A percentile compares a stretch with the other conserved stretches of the same genome.
phyloP scores from a whole-genome alignment of 2,888 invertebrate species.

The Furcula furcula region DNA sequence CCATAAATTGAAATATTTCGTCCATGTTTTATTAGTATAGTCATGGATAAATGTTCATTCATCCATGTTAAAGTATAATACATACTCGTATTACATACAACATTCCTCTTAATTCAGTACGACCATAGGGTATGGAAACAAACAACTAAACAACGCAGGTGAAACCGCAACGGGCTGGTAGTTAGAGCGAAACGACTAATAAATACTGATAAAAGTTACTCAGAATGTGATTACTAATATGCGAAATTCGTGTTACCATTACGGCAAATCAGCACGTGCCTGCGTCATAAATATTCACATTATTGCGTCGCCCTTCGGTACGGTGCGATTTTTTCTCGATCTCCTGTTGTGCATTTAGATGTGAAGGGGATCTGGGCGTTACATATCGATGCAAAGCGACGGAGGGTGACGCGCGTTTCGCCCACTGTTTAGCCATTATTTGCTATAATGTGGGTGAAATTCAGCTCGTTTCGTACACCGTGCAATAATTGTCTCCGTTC shows the following conservation, averaged over 20 bases:
- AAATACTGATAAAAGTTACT: conserved; percentile 23
- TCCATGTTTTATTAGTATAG: no score
- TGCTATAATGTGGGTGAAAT: conserved; percentile 79
- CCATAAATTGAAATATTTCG: no score
- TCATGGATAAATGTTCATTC: no score
- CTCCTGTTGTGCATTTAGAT: conserved; percentile 76
- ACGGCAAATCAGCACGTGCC: conserved; percentile 74
- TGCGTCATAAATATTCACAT: conserved; percentile 76
- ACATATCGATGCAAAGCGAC: conserved; percentile 64
- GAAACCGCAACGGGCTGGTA: no score
- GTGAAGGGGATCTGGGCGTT: conserved; percentile 72
- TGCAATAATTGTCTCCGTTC: conserved; percentile 71
- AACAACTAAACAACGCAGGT: no score
- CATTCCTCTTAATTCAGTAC: no score
- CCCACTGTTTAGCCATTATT: conserved; percentile 78
- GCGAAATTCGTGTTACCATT: conserved; percentile 72
- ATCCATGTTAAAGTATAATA: no score
- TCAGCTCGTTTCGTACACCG: conserved; percentile 69
- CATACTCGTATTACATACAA: no score
- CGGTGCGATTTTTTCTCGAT: conserved; percentile 59
- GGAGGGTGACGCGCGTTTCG: conserved; percentile 62
- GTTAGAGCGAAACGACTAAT: background rate
- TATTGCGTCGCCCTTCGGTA: conserved; percentile 64
- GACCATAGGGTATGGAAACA: no score
- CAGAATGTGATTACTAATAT: conserved; percentile 67